Percentiles rank a stretch among this genome's conserved stretches.
Evolutionary conservation across 2,888 invertebrate species (phyloP).

Genomic region (Cyclophora albipunctata): DNA sequence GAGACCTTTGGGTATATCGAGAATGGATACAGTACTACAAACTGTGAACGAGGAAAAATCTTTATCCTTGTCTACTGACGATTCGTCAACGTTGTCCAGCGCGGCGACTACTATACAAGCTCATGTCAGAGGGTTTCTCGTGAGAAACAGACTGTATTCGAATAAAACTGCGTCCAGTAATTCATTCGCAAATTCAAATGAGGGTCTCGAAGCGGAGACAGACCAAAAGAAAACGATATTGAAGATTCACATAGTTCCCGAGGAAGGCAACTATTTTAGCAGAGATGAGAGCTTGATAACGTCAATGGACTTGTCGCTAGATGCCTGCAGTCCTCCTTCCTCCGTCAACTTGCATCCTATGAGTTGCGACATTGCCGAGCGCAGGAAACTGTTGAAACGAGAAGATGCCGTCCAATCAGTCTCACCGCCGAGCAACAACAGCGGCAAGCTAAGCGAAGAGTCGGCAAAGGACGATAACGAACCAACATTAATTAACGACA

Average conservation of each 20-base stretch:
- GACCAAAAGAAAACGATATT: conserved; percentile 57
- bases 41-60: conserved; percentile 73
- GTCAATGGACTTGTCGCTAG: conserved; percentile 60
- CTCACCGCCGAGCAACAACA: conserved; percentile 65
- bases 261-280: conserved; percentile 52
- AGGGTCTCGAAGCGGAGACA: conserved; percentile 45
- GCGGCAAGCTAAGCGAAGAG: conserved; percentile 65
- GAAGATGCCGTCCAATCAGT: conserved; percentile 71
- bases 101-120: conserved; percentile 81
- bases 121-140: conserved; percentile 80
- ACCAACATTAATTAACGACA: not conserved
- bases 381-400: conserved; percentile 62
- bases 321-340: conserved; percentile 52
- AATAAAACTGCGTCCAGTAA: conserved; percentile 55
- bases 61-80: conserved; percentile 65
- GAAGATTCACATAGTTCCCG: conserved; percentile 66
- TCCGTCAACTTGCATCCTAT: conserved; percentile 60
- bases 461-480: conserved; percentile 44
- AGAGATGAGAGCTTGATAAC: conserved; percentile 62
- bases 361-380: conserved; percentile 58
- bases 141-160: conserved; percentile 67
- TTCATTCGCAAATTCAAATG: conserved; percentile 51
- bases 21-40: conserved; percentile 67
- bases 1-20: conserved; percentile 48
- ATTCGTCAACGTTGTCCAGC: conserved; percentile 68